Conservation (phyloP, 2,888 invertebrate genomes). For the Orthonevra nobilis region DNA sequence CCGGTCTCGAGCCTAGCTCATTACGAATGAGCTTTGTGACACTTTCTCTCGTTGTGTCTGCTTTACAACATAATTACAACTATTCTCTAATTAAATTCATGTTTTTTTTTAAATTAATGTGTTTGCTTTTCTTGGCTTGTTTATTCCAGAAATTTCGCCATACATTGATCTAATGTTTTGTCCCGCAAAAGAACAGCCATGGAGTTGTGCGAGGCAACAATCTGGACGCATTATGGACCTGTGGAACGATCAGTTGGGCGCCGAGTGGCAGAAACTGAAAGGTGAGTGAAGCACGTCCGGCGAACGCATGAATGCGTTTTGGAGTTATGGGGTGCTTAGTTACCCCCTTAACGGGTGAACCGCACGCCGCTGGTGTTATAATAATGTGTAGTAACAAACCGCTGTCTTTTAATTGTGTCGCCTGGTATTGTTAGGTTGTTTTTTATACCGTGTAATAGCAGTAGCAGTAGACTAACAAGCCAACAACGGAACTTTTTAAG, state of each 20-base stretch:
- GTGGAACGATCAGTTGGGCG: conserved; percentile 76
- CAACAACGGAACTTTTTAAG: conserved; percentile 41
- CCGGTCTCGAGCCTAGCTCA: conserved; percentile 37
- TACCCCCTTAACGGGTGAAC: background rate
- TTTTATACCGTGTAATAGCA: conserved; percentile 45
- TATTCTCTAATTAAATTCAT: conserved; percentile 34
- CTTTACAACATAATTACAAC: conserved; percentile 29
- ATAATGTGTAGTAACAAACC: too few relatives aligned
- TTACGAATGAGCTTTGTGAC: conserved; percentile 37
- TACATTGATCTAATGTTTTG: conserved; percentile 82
- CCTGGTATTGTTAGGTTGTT: conserved; percentile 14
- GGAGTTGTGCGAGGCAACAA: conserved; percentile 82
- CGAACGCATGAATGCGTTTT: background rate
- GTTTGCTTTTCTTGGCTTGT: conserved; percentile 21
- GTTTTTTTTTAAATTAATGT: background rate
- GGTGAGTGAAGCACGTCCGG: conserved; percentile 72
- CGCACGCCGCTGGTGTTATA: too few relatives aligned
- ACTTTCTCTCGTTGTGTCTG: conserved; percentile 48
- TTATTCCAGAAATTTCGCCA: conserved; percentile 80
- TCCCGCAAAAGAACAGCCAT: conserved; percentile 81
- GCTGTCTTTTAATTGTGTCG: conserved; percentile 30
- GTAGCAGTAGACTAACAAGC: background rate
- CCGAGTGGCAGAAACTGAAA: conserved; percentile 79
- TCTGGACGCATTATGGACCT: conserved; percentile 81
- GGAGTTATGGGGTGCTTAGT: background rate